Conservation (phyloP, 2,113 vertebrate genomes). For the Probosciger aterrimus region DNA sequence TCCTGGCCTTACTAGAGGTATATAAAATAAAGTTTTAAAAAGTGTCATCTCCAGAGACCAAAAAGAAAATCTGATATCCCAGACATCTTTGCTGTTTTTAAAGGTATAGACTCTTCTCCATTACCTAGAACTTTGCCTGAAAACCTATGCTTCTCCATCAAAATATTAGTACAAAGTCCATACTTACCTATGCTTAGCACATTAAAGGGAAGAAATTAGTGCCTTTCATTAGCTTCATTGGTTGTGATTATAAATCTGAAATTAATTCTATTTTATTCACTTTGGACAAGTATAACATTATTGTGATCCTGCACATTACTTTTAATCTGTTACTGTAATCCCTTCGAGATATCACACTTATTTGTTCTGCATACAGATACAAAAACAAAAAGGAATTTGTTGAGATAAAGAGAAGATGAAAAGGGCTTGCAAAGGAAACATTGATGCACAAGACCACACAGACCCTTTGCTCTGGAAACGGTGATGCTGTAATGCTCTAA, state of each 20-base stretch:
- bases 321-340: neutral
- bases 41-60: neutral
- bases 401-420: neutral
- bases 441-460: neutral
- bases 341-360: neutral
- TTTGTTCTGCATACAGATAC: neutral
- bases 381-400: neutral
- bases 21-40: neutral
- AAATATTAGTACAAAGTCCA: neutral
- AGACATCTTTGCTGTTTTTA: neutral
- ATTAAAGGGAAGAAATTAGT: neutral
- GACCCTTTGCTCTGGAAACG: neutral
- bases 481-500: neutral
- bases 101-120: neutral
- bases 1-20: neutral
- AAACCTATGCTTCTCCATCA: neutral
- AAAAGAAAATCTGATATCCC: neutral
- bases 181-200: neutral
- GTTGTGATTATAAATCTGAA: neutral
- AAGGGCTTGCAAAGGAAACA: neutral
- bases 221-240: conserved; percentile 17
- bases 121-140: neutral
- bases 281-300: neutral
- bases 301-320: neutral
- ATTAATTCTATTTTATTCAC: conserved; percentile 16